Base-by-base conservation (phyloP, 2,113 vertebrate species). In the Nannobrachium achirus region DNA sequence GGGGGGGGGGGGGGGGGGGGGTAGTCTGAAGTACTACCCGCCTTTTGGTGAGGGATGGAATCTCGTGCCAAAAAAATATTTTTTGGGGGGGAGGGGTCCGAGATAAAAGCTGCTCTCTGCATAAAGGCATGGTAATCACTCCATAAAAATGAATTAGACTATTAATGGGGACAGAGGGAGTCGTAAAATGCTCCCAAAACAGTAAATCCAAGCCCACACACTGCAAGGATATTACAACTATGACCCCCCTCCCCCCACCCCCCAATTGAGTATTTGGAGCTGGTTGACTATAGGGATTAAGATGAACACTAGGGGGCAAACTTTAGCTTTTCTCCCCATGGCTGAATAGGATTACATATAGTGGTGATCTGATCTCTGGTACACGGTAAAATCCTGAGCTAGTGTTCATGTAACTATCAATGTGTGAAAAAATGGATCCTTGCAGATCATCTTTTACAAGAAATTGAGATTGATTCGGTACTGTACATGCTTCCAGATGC, bases 291-390 rank as follows among this genome's bases (percentile, higher is more conserved):
- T n/a, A 51, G 75, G 78, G 79, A 69, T 9, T 56, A 9, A 2
- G 63, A 61, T 84, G 81, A 90, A 80, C 93, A 93, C 92, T 90
- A 92, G 92, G 88, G 91, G 92, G 91, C 91, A 92, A 81, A 66
- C 89, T 91, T 90, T 83, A 86, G 86, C 91, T 88, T 91, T 78
- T 71, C 63, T 85, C 77, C 20, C 53, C 72, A 49, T 49, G 15
- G 63, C 68, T 25, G 38, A 8, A 33, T 18, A 16, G 14, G 64
- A 56, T 2, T 46, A 63, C 25, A 48, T 68, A 79, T 58, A 67
- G 75, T 81, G 62, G 66, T 46, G 18, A 69, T 82, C 71, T 53
- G 13, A 70, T 69, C 62, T 55, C 25, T 9, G 8, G 15, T 44
- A 33, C 46, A 45, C 44, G 9, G 10, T 33, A 4, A 1, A 1